Evolutionary conservation across 2,797 vertebrate genomes (phyloP).

Genomic region (Streptopelia turtur): DNA sequence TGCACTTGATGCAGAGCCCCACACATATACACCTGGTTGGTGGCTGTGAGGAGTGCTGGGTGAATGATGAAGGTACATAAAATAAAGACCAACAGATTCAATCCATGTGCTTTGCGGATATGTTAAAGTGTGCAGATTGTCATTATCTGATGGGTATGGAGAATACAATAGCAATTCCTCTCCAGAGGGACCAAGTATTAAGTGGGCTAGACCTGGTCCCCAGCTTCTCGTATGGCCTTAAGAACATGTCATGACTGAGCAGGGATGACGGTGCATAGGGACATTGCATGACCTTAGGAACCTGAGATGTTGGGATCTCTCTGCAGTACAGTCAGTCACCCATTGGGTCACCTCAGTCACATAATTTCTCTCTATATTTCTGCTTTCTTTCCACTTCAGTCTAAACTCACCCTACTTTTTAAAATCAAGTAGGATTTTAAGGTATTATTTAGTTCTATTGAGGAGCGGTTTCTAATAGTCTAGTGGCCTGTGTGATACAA

Average conservation of each 20-base stretch:
- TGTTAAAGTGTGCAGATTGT: conserved; percentile 2
- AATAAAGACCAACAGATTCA: conserved; percentile 25
- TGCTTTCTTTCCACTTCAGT: not conserved
- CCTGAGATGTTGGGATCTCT: not conserved
- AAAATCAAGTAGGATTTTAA: not conserved
- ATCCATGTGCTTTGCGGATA: conserved; percentile 34
- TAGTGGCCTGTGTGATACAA: not conserved
- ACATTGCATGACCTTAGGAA: not conserved
- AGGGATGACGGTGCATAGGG: not conserved
- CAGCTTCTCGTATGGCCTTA: not conserved
- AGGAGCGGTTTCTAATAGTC: not conserved
- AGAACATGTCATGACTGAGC: not conserved
- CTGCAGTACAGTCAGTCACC: not conserved
- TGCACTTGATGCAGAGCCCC: not conserved
- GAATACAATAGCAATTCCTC: not conserved
- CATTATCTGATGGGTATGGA: conserved; percentile 4
- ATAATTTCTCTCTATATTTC: not conserved
- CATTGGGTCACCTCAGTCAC: not conserved
- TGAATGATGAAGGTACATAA: conserved; percentile 36
- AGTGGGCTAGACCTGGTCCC: not conserved
- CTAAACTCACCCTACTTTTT: not conserved
- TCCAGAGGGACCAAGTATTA: not conserved
- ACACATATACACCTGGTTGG: conserved; percentile 16
- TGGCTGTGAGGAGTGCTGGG: not conserved
- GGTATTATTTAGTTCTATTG: not conserved